Evolutionary conservation across 2,113 vertebrate genomes (phyloP).

Genomic region (Cricetomys ansorgei): DNA sequence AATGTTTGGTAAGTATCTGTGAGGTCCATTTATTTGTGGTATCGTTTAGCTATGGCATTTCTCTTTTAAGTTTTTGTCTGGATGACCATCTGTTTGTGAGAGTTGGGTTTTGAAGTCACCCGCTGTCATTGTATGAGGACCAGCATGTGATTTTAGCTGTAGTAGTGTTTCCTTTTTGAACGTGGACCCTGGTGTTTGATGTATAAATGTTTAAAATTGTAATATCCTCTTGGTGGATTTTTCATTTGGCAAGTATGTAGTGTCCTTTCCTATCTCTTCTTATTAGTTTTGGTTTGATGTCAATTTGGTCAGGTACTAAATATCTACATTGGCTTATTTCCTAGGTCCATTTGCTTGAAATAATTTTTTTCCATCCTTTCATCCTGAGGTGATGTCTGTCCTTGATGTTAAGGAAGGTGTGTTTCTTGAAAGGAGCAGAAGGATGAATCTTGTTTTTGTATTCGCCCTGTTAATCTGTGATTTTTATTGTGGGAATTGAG

Average conservation of each 20-base stretch:
- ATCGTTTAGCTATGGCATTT: neutral
- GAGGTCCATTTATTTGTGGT: neutral
- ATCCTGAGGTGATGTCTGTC: neutral
- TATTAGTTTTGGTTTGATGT: neutral
- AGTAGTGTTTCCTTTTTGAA: neutral
- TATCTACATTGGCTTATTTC: neutral
- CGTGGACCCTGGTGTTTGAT: neutral
- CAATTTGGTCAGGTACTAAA: neutral
- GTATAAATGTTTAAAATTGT: neutral
- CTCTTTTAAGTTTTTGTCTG: neutral
- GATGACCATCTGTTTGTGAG: neutral
- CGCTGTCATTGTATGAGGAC: neutral
- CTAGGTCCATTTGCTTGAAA: neutral
- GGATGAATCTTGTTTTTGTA: neutral
- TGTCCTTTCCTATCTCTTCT: neutral
- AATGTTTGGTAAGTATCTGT: neutral
- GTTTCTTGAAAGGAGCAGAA: neutral
- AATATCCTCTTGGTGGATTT: neutral
- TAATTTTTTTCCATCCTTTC: neutral
- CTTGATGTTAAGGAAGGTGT: neutral
- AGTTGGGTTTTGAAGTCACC: neutral
- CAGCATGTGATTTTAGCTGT: neutral
- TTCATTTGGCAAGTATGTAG: neutral
- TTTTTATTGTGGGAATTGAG: neutral
- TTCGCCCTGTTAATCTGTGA: neutral